Evolutionary conservation across 2,888 invertebrate genomes (phyloP).

Genomic region (Lamellibrachia satsuma): DNA sequence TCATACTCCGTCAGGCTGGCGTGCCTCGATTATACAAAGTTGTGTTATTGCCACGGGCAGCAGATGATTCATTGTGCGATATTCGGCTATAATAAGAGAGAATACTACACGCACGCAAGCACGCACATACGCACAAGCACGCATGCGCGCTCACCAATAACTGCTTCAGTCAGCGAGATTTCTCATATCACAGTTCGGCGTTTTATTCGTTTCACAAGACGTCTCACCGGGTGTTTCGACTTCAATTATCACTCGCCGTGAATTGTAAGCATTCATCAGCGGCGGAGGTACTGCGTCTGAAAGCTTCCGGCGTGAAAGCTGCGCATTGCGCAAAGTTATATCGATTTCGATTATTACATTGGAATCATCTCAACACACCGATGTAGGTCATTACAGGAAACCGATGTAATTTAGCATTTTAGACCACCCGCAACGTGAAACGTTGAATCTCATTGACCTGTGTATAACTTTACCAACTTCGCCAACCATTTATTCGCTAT

Average conservation of each 20-base stretch:
- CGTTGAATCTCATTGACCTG: too few relatives aligned
- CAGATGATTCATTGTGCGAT: too few relatives aligned
- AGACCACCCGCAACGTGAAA: neutral
- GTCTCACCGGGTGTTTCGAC: neutral
- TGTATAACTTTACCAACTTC: too few relatives aligned
- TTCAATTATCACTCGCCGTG: neutral
- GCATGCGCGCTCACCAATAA: neutral
- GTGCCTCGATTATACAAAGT: too few relatives aligned
- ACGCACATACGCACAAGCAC: neutral
- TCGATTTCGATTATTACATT: neutral
- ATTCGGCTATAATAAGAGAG: too few relatives aligned
- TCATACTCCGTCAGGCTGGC: too few relatives aligned
- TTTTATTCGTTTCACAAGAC: neutral
- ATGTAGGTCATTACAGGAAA: too few relatives aligned
- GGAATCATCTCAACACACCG: neutral
- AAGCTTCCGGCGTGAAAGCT: neutral
- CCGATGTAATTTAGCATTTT: too few relatives aligned
- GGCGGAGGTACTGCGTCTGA: neutral
- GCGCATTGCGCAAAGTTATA: neutral
- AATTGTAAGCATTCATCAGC: neutral
- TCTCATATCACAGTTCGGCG: neutral
- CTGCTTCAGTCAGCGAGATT: neutral
- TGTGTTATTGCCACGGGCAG: too few relatives aligned
- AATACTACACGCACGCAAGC: too few relatives aligned
- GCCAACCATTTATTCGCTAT: too few relatives aligned